Base-by-base conservation (phyloP, 2,113 vertebrate species). In the Clupea harengus region DNA sequence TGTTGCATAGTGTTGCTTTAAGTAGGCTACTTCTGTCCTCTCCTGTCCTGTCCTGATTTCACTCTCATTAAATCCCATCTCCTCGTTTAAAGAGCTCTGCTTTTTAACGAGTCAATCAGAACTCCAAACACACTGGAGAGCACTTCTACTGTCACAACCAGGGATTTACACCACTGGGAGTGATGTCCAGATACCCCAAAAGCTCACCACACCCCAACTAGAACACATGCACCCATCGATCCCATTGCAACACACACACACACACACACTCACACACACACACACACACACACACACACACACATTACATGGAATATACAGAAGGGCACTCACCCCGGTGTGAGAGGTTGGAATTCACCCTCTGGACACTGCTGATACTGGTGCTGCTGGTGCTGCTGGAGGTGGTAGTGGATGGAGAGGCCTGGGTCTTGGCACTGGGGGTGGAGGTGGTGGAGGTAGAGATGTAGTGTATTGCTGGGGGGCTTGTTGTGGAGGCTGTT, bases 301-400 rank as follows among this genome's bases (percentile, higher is more conserved):
- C 64, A 15, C 72, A 22, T 50, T 50, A 82, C 60, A 82, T 67
- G 20, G 39, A n/a, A 46, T 28, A 46, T 44, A 20, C 3, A 6
- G 46, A 9, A 72, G n/a, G 9, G 32, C 82, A 86, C 97, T 97
- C 95, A 99, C 98, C 97, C 91, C 96, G 96, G 89, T 98, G 97
- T 46, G 97, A 98, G 64, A 98, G 95, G 92, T 97, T 99, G 92
- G 91, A 96, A 87, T 97, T 96, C 87, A 96, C 95, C 32, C 95
- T 96, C 85, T 95, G 96, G 83, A 95, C 92, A 83, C 92, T 91
- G 88, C 94, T 94, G 8, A 93, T 91, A 39, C 83, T 90, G 0
- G 13, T 82, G 91, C 86, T 91, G 7, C 86, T 92, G 45, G 92
- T 90, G 85, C 90, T 89, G 5, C 89, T 82, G 85, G 87, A 39